Evolutionary conservation across 2,888 invertebrate species (phyloP).

Genomic region (Volucella inanis): DNA sequence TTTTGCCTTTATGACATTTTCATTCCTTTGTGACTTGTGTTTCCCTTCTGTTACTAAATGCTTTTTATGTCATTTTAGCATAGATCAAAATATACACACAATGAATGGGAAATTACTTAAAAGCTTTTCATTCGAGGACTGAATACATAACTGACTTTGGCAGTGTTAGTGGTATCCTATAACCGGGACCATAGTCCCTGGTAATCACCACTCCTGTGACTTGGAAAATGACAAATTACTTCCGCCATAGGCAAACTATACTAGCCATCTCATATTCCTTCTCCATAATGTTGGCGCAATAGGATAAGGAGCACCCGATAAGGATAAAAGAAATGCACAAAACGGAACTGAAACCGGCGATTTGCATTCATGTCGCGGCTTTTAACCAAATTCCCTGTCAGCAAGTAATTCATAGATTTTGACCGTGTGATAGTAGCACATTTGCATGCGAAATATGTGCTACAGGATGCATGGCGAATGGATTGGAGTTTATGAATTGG

Average conservation of each 20-base stretch:
- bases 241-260: constrained; percentile 60
- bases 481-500: too few relatives aligned
- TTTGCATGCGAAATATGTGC: not conserved
- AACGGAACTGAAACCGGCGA: constrained; percentile 53
- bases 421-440: constrained; percentile 46
- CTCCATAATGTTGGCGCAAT: constrained; percentile 22
- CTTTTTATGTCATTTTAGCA: too few relatives aligned
- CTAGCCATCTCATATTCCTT: constrained; percentile 29
- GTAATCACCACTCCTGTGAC: constrained; percentile 62
- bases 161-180: too few relatives aligned
- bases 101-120: not conserved
- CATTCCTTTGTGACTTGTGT: too few relatives aligned
- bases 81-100: not conserved
- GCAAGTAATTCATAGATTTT: constrained; percentile 70
- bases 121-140: too few relatives aligned
- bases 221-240: constrained; percentile 72
- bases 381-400: constrained; percentile 72
- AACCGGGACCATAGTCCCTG: not conserved
- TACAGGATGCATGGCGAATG: too few relatives aligned
- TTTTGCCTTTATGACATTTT: too few relatives aligned
- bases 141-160: too few relatives aligned
- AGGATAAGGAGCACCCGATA: constrained; percentile 39
- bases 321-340: constrained; percentile 27
- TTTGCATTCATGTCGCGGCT: constrained; percentile 71
- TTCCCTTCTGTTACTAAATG: too few relatives aligned